Evolutionary conservation across 2,888 invertebrate genomes (phyloP).

Genomic region (Spilarctia lutea): DNA sequence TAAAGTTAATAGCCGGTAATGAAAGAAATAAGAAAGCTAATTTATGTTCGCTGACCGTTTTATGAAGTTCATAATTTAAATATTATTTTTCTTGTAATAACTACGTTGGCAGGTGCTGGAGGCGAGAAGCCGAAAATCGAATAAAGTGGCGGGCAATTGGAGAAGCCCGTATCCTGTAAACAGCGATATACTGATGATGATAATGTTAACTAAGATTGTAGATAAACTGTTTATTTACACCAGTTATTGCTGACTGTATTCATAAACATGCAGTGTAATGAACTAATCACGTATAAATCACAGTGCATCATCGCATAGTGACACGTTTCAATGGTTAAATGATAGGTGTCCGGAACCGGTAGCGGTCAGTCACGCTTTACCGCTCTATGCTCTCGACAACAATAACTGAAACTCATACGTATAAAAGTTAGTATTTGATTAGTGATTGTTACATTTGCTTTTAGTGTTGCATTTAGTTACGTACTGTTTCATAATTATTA

Average conservation of each 20-base stretch:
- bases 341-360: slow-evolving; percentile 25
- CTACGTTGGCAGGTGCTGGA: no score
- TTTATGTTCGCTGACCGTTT: background rate
- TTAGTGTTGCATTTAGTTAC: no score
- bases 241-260: background rate
- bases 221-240: background rate
- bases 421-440: slow-evolving; percentile 9
- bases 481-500: no score
- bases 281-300: slow-evolving; percentile 20
- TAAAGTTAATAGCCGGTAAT: background rate
- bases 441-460: slow-evolving; percentile 23
- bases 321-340: slow-evolving; percentile 21
- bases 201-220: no score
- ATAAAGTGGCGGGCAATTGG: background rate
- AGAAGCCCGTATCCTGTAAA: no score
- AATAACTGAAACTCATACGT: background rate
- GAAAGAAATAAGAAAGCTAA: no score
- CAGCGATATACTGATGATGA: no score
- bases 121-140: background rate
- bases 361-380: slow-evolving; percentile 37
- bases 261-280: background rate
- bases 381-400: slow-evolving; percentile 17
- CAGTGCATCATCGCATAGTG: slow-evolving; percentile 30
- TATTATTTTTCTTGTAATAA: background rate
- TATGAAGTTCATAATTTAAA: background rate